Percentiles rank a stretch among this genome's conserved stretches.
Conservation (phyloP, 2,797 vertebrate species). For the Spatula clypeata region DNA sequence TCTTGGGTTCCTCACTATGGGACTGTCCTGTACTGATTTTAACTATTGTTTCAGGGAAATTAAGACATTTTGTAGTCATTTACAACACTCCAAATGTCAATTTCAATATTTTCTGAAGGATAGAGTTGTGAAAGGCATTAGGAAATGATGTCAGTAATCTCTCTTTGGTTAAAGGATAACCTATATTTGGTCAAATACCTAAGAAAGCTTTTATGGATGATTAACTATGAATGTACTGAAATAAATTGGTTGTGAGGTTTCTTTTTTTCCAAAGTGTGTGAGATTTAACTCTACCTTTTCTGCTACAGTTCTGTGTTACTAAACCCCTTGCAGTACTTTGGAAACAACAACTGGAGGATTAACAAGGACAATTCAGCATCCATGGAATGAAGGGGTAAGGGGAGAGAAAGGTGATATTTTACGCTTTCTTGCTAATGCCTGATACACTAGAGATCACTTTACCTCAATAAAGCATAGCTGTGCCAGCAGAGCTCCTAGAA, state of each 20-base stretch:
- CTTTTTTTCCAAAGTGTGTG: not conserved
- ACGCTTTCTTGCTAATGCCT: not conserved
- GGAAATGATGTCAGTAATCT: constrained; percentile 12
- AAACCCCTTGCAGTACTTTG: not conserved
- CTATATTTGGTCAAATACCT: not conserved
- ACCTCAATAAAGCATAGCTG: not conserved
- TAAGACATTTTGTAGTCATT: not conserved
- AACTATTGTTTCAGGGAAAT: not conserved
- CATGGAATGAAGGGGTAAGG: not conserved
- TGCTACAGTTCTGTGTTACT: not conserved
- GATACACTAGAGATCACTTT: not conserved
- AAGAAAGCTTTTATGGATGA: constrained; percentile 35
- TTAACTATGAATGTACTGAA: constrained; percentile 27
- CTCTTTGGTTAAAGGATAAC: constrained; percentile 61
- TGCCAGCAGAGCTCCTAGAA: not conserved
- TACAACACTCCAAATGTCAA: not conserved
- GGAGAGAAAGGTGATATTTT: not conserved
- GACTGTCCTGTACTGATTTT: not conserved
- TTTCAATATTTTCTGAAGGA: constrained; percentile 9
- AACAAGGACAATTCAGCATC: not conserved
- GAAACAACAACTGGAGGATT: not conserved
- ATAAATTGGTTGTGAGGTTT: not conserved
- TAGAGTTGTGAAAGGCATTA: constrained; percentile 14
- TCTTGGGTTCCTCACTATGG: not conserved
- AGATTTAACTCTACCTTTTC: constrained; percentile 18